Percentiles rank a stretch among this genome's conserved stretches.
phyloP scores from a whole-genome alignment of 2,797 vertebrate genomes.

The Miichthys miiuy region DNA sequence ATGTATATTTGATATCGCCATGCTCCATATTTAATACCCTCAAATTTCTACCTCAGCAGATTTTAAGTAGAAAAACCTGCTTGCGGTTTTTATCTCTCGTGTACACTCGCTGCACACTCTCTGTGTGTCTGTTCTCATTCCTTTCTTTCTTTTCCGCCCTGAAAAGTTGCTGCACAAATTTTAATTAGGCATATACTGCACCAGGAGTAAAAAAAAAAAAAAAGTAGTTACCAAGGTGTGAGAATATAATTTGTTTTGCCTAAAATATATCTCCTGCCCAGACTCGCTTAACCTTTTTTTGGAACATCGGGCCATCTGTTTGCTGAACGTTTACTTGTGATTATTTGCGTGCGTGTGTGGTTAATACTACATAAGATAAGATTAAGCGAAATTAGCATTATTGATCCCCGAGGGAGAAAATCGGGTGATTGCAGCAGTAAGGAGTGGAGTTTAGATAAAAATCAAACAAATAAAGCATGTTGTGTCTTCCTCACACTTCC shows the following conservation, averaged over 20 bases:
- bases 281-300: constrained; percentile 38
- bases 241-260: constrained; percentile 48
- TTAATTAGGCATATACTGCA: constrained; percentile 45
- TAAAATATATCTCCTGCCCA: constrained; percentile 45
- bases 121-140: constrained; percentile 38
- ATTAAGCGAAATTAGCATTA: constrained; percentile 65
- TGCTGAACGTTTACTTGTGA: constrained; percentile 13
- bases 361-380: constrained; percentile 50
- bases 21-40: constrained; percentile 76
- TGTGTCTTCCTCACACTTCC: constrained; percentile 16
- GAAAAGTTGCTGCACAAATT: constrained; percentile 29
- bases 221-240: constrained; percentile 25
- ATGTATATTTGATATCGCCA: constrained; percentile 79
- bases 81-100: constrained; percentile 51
- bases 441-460: constrained; percentile 51
- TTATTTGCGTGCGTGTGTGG: constrained; percentile 18
- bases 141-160: constrained; percentile 16
- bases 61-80: constrained; percentile 72
- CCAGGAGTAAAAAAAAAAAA: constrained; percentile 8
- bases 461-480: constrained; percentile 51
- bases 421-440: constrained; percentile 33
- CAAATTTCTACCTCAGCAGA: constrained; percentile 63
- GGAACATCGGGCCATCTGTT: constrained; percentile 44
- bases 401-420: constrained; percentile 63
- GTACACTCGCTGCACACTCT: constrained; percentile 42